A percentile compares a stretch with the other conserved stretches of the same genome.
Conservation (phyloP, 2,888 invertebrate genomes). For the Thecophora atra region DNA sequence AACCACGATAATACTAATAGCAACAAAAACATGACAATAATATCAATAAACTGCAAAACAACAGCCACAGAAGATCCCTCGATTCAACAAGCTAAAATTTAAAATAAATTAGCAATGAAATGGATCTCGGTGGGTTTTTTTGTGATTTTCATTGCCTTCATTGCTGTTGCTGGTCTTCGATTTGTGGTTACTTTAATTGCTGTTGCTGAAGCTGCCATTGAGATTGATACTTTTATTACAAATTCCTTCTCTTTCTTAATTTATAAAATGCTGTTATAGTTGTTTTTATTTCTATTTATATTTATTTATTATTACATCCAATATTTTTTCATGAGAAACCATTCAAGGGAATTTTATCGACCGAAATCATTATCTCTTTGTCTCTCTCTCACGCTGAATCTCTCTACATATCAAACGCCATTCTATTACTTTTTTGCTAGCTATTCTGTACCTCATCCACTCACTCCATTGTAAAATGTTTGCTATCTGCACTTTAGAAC, state of each 20-base stretch:
- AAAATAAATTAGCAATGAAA: not conserved
- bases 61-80: not conserved
- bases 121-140: conserved; percentile 10
- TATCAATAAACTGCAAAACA: not conserved
- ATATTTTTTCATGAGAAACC: too few species aligned
- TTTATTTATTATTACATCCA: too few species aligned
- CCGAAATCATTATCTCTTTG: too few species aligned
- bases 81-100: too few species aligned
- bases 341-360: too few species aligned
- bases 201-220: not conserved
- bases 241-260: not conserved
- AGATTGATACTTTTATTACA: not conserved
- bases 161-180: not conserved
- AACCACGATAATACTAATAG: not conserved
- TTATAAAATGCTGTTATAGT: not conserved
- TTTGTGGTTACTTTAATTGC: not conserved
- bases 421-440: too few species aligned
- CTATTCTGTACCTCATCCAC: too few species aligned
- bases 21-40: not conserved
- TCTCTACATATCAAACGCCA: too few species aligned
- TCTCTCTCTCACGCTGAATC: too few species aligned
- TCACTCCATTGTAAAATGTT: too few species aligned
- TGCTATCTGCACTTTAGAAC: too few species aligned
- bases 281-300: too few species aligned
- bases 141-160: not conserved